Evolutionary conservation across 2,797 vertebrate genomes (phyloP).

Genomic region (Lepilemur ruficaudatus): DNA sequence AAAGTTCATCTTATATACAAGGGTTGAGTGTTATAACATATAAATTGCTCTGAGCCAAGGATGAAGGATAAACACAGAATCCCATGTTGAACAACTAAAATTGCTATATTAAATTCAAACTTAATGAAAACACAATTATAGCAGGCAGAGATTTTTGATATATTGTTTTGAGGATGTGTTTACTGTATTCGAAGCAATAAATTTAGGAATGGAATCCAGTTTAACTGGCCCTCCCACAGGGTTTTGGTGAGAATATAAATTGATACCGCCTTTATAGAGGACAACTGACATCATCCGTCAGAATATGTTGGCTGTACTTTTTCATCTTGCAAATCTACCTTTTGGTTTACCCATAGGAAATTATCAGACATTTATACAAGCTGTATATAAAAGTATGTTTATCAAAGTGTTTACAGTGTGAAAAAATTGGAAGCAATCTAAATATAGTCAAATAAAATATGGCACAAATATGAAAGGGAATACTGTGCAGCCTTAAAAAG

Average conservation of each 20-base stretch:
- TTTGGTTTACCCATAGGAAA: background rate
- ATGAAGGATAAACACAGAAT: background rate
- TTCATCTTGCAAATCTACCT: background rate
- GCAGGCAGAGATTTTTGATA: background rate
- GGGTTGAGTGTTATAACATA: background rate
- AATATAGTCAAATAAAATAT: background rate
- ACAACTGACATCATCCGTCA: background rate
- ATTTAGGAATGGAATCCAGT: background rate
- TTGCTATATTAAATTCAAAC: background rate
- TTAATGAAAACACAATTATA: background rate
- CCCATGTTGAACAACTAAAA: background rate
- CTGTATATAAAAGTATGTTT: background rate
- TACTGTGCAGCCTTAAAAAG: background rate
- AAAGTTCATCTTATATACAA: background rate
- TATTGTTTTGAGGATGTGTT: background rate
- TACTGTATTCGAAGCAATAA: background rate
- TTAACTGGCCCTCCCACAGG: background rate
- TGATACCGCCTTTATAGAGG: background rate
- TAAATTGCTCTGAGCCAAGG: background rate
- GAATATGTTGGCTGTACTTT: background rate
- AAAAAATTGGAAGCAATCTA: background rate
- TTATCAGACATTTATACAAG: background rate
- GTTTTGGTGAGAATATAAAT: background rate
- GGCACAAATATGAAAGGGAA: background rate
- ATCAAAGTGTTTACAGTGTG: background rate